phyloP scores from a whole-genome alignment of 2,113 vertebrate species.

The Lepisosteus osseus region DNA sequence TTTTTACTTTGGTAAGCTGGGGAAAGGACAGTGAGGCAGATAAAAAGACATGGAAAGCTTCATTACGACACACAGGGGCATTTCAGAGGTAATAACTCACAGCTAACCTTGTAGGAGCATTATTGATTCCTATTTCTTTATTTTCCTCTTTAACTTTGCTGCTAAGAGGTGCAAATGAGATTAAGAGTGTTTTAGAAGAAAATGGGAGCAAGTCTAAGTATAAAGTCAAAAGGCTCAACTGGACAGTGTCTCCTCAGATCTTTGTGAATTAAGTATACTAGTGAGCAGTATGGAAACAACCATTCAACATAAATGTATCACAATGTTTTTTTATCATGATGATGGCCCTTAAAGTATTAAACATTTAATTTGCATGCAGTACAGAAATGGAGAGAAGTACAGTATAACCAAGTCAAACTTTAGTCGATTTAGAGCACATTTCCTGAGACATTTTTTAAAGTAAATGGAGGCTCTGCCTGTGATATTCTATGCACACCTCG shows the following conservation, averaged over 20 bases:
- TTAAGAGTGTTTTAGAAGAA: neutral
- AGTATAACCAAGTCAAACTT: too few relatives aligned
- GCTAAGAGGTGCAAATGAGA: constrained; percentile 6
- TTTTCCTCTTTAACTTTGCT: neutral
- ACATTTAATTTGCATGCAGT: neutral
- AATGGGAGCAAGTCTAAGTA: neutral
- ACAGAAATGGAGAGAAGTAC: neutral
- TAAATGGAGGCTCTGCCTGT: too few relatives aligned
- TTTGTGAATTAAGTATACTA: neutral
- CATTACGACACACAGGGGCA: neutral
- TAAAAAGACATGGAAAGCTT: neutral
- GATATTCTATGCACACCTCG: too few relatives aligned
- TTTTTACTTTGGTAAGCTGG: neutral
- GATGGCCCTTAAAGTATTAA: neutral
- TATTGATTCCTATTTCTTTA: neutral
- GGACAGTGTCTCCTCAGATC: neutral
- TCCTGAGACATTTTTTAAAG: too few relatives aligned
- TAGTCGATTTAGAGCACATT: too few relatives aligned
- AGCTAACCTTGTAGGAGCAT: neutral
- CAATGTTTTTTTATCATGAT: neutral
- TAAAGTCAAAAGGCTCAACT: constrained; percentile 4
- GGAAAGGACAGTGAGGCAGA: neutral
- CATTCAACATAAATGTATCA: neutral
- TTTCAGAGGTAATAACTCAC: neutral
- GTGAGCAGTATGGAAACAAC: neutral